A percentile compares a stretch with the other conserved stretches of the same genome.
These are phyloP conservation scores for Bubo blakistoni DNA, from an alignment of 2,113 vertebrate genomes.

Conservation along the genomic window DNA sequence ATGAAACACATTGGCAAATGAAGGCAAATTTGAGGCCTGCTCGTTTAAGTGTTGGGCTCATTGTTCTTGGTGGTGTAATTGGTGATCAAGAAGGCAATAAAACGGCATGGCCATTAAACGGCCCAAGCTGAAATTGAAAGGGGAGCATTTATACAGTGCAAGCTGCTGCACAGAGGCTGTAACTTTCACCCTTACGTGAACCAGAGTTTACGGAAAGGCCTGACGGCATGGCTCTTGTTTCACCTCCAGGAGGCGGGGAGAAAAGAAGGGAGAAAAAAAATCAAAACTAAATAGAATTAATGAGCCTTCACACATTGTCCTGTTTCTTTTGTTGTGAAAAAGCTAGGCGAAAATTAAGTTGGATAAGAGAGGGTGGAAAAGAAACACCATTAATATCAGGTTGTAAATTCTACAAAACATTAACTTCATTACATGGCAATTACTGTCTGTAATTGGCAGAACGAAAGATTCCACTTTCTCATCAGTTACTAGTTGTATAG, in stretches of 20 bases:
- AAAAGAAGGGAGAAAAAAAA: constrained; percentile 65
- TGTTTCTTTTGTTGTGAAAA: constrained; percentile 79
- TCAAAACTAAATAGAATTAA: constrained; percentile 81
- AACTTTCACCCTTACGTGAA: constrained; percentile 76
- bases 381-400: constrained; percentile 76
- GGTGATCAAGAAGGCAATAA: constrained; percentile 79
- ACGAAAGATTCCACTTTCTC: constrained; percentile 80
- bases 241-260: constrained; percentile 70
- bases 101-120: constrained; percentile 68
- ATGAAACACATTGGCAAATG: constrained; percentile 74
- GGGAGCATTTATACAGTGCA: constrained; percentile 53
- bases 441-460: constrained; percentile 79
- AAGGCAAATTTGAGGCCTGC: constrained; percentile 75
- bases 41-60: constrained; percentile 65
- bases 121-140: constrained; percentile 54
- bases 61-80: constrained; percentile 76
- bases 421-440: constrained; percentile 92
- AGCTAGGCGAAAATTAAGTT: constrained; percentile 68
- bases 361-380: constrained; percentile 63
- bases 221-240: constrained; percentile 73
- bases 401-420: constrained; percentile 91
- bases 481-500: constrained; percentile 72
- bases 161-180: constrained; percentile 47
- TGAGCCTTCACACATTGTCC: constrained; percentile 81
- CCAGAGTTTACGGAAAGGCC: constrained; percentile 71